A percentile compares a stretch with the other conserved stretches of the same genome.
Evolutionary conservation across 2,888 invertebrate genomes (phyloP).

Genomic region (Thalpophila matura): DNA sequence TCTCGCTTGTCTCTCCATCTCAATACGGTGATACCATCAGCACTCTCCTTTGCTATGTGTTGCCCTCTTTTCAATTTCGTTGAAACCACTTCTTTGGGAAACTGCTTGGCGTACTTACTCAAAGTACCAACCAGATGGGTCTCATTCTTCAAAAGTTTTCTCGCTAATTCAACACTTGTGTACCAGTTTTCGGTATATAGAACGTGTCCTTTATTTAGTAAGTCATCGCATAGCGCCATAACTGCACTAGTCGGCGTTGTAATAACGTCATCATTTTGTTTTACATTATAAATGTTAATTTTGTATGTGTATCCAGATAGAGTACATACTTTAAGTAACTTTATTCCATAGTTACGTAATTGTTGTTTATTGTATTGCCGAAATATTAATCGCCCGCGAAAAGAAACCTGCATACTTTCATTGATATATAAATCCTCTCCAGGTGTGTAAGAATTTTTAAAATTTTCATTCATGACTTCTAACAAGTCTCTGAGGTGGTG

Average conservation of each 20-base stretch:
- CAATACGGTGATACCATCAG: constrained; percentile 26
- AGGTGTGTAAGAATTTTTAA: constrained; percentile 29
- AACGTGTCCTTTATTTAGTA: constrained; percentile 21
- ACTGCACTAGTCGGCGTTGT: constrained; percentile 17
- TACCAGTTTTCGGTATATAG: constrained; percentile 36
- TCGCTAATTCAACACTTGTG: constrained; percentile 21
- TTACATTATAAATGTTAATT: constrained; percentile 36
- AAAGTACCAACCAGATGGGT: constrained; percentile 22
- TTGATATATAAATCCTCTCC: constrained; percentile 12
- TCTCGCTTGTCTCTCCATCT: constrained; percentile 28
- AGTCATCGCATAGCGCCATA: constrained; percentile 19
- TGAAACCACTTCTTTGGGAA: constrained; percentile 18
- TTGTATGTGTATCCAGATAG: constrained; percentile 58
- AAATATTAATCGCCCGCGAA: constrained; percentile 4
- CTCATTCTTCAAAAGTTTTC: constrained; percentile 7
- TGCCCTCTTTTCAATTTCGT: constrained; percentile 25
- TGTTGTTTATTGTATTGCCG: constrained; percentile 48
- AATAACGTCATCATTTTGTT: constrained; percentile 22
- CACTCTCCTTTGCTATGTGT: constrained; percentile 21
- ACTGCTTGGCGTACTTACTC: constrained; percentile 8
- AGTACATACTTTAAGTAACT: constrained; percentile 63
- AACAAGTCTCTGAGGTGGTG: constrained; percentile 38
- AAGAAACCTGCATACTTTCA: constrained; percentile 14
- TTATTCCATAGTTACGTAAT: constrained; percentile 60
- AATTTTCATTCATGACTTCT: constrained; percentile 64